A percentile compares a stretch with the other conserved stretches of the same genome.
Conservation (phyloP, 2,797 vertebrate species). For the Antennarius maculatus region DNA sequence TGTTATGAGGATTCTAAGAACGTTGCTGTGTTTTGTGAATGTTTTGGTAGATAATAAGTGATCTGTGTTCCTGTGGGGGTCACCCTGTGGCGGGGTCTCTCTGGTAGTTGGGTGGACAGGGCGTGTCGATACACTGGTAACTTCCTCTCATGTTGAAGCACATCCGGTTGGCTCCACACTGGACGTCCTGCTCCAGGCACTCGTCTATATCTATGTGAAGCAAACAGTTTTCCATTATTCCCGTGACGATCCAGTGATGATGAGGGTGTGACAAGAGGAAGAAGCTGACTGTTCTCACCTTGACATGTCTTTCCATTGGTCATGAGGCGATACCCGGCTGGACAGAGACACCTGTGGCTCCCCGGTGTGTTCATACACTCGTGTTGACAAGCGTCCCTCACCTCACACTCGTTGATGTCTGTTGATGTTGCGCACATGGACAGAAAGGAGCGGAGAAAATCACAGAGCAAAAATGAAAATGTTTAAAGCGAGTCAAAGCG, state of each 20-base stretch:
- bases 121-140: constrained; percentile 94
- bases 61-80: background rate
- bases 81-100: constrained; percentile 83
- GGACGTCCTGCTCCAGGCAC: constrained; percentile 90
- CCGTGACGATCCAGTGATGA: no score
- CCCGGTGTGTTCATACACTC: constrained; percentile 94
- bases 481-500: constrained; percentile 5
- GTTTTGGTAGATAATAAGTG: background rate
- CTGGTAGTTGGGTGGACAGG: constrained; percentile 93
- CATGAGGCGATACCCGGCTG: constrained; percentile 90
- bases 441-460: background rate
- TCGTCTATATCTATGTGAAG: constrained; percentile 86
- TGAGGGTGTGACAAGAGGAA: background rate
- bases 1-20: no score
- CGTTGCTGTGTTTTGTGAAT: no score
- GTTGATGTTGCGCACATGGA: constrained; percentile 19
- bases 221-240: background rate
- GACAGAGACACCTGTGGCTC: constrained; percentile 92
- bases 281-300: constrained; percentile 76
- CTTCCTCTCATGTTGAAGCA: constrained; percentile 98
- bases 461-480: background rate
- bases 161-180: constrained; percentile 91
- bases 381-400: constrained; percentile 90
- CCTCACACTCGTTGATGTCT: constrained; percentile 97
- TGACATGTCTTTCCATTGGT: constrained; percentile 94